These are phyloP conservation scores for Epinephelus coioides DNA, from an alignment of 2,797 vertebrate genomes.

Conservation along the genomic window DNA sequence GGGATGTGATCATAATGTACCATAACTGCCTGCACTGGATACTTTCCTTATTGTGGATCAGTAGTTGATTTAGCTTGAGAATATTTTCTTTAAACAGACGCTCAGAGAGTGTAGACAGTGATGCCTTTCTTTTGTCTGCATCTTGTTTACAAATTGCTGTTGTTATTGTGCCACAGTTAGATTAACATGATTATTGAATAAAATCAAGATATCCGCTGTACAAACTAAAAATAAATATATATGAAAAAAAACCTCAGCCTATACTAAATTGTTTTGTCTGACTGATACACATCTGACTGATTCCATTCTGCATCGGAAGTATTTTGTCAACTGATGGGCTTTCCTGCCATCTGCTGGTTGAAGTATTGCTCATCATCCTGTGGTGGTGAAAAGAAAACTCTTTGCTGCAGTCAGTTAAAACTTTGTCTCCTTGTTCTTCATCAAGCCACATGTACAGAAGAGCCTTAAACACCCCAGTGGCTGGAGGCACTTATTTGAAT, in stretches of 20 bases:
- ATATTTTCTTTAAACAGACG: background rate
- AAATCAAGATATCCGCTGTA: background rate
- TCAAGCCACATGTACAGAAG: no score
- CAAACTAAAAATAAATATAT: background rate
- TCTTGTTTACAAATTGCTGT: background rate
- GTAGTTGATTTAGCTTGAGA: background rate
- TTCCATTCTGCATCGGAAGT: background rate
- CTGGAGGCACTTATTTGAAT: no score
- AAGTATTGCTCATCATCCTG: background rate
- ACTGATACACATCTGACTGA: background rate
- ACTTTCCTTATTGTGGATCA: background rate
- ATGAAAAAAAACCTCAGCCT: background rate
- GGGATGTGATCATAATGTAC: slow-evolving; percentile 27
- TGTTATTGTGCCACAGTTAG: background rate
- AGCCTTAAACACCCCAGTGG: no score
- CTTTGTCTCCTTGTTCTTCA: no score
- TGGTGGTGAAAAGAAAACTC: background rate
- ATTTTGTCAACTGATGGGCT: slow-evolving; percentile 31
- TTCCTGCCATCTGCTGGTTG: slow-evolving; percentile 73
- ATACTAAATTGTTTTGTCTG: background rate
- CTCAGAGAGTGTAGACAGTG: background rate
- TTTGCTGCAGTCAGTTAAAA: background rate
- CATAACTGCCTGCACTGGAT: background rate
- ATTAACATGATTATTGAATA: background rate
- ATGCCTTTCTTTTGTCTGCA: background rate